A percentile compares a stretch with the other conserved stretches of the same genome.
Evolutionary conservation across 2,888 invertebrate genomes (phyloP).

Genomic region (Acleris laterana): DNA sequence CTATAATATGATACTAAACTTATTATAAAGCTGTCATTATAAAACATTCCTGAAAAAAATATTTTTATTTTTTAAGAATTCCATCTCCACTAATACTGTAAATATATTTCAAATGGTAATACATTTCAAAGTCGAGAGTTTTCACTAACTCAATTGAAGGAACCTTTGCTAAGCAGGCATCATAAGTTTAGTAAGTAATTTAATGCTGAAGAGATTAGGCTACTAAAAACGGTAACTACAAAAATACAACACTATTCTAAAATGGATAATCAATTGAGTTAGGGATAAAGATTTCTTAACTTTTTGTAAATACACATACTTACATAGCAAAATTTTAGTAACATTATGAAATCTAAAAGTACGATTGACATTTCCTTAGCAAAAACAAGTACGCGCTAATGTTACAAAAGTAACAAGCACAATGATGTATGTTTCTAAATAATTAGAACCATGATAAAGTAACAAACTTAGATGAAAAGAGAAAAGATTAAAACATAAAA

Average conservation of each 20-base stretch:
- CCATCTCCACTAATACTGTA: neutral
- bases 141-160: conserved; percentile 15
- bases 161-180: conserved; percentile 7
- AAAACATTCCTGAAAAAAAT: too few species aligned
- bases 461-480: neutral
- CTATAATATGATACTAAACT: too few species aligned
- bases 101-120: conserved; percentile 20
- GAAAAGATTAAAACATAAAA: neutral
- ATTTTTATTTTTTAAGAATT: neutral
- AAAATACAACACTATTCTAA: neutral
- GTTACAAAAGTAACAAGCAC: too few species aligned
- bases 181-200: conserved; percentile 20
- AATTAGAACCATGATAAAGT: neutral
- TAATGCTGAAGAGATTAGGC: conserved; percentile 15
- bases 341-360: too few species aligned
- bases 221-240: neutral
- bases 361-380: too few species aligned
- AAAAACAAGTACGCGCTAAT: too few species aligned
- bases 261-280: too few species aligned
- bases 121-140: conserved; percentile 18
- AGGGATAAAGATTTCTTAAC: too few species aligned
- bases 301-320: too few species aligned
- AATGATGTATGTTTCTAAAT: too few species aligned
- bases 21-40: too few species aligned
- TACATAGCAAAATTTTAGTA: too few species aligned